Percentiles rank a stretch among this genome's conserved stretches.
Evolutionary conservation across 1,140 invertebrate genomes (phyloP).

Genomic region (Radopholus similis): DNA sequence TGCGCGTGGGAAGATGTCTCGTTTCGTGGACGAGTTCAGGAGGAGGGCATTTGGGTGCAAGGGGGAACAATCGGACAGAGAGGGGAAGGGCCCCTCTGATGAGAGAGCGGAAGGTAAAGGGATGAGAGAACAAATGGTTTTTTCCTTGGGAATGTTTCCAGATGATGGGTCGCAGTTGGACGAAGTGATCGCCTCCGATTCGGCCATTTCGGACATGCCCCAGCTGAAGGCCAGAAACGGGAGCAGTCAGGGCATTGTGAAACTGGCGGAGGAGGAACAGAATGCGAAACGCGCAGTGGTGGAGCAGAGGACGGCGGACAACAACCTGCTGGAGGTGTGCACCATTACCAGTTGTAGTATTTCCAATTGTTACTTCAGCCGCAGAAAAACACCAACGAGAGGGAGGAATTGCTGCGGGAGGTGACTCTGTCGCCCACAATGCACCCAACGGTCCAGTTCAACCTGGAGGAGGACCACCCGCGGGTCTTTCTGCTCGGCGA

Average conservation of each 20-base stretch:
- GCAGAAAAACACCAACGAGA: not conserved
- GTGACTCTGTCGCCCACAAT: not conserved
- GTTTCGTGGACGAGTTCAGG: slow-evolving; percentile 14
- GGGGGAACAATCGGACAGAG: not conserved
- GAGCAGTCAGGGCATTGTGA: too few species aligned
- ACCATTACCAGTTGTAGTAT: too few species aligned
- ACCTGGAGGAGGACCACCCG: slow-evolving; percentile 23
- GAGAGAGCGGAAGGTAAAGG: not conserved
- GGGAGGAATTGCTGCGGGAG: too few species aligned
- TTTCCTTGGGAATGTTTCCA: too few species aligned
- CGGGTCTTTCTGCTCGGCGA: slow-evolving; percentile 24
- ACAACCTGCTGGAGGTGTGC: too few species aligned
- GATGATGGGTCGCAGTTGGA: not conserved
- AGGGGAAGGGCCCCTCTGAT: too few species aligned
- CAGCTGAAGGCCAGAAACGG: too few species aligned
- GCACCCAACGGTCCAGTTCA: slow-evolving; percentile 24
- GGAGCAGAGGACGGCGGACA: too few species aligned
- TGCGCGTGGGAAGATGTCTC: not conserved
- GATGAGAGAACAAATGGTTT: not conserved
- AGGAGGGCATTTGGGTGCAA: slow-evolving; percentile 1
- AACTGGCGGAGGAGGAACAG: too few species aligned
- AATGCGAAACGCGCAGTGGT: too few species aligned
- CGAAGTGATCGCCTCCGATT: not conserved
- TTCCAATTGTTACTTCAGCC: too few species aligned
- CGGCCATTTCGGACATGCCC: not conserved